Base-by-base conservation (phyloP, 2,888 invertebrate species). In the Eucriotettix oculatus region DNA sequence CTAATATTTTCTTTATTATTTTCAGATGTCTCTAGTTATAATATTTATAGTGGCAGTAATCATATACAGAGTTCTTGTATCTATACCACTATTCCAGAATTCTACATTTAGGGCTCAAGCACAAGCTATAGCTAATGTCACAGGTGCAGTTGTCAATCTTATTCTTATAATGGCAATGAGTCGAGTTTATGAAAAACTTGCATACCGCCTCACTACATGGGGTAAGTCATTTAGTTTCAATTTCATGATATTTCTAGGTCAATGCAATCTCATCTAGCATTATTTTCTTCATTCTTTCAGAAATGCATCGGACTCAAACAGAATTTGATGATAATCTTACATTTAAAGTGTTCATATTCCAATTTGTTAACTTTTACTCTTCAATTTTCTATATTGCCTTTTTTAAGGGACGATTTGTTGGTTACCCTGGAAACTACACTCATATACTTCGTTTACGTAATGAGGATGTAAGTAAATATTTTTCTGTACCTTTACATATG, bases 341-440 rank as follows among this genome's bases (percentile, higher is more conserved):
- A 40, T 74, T 81, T 69, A 81, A 81, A 70, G 76, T 81, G 61
- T 81, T 80, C 71, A 71, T 78, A 59, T 79, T 81, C 66, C 79
- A 81, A 69, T 81, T 81, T 69, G 77, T 80, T 69, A 82, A 81
- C 70, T 81, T 76, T 69, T 81, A 81, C 69, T 78, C 79, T 3
- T 79, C 80, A 52, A 75, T 81, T 61, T 76, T 81, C 69, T 82
- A 81, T 71, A 80, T 81, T 61, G 81, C 81, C 7, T 82, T 82
- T 70, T 77, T 81, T 71, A 79, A 79, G 66, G 79, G 79, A 44
- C 68, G 73, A 59, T 74, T 74, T 64, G 72, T 73, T 42, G 79
- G 79, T 5, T 77, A 78, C 66, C 79, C 79, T 40, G 78, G 78
- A 48, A 72, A 77, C 64, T 79, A 79, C 68, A 72, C 71, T 16